phyloP scores from a whole-genome alignment of 2,888 invertebrate species.

The Acanthoscelides obtectus region DNA sequence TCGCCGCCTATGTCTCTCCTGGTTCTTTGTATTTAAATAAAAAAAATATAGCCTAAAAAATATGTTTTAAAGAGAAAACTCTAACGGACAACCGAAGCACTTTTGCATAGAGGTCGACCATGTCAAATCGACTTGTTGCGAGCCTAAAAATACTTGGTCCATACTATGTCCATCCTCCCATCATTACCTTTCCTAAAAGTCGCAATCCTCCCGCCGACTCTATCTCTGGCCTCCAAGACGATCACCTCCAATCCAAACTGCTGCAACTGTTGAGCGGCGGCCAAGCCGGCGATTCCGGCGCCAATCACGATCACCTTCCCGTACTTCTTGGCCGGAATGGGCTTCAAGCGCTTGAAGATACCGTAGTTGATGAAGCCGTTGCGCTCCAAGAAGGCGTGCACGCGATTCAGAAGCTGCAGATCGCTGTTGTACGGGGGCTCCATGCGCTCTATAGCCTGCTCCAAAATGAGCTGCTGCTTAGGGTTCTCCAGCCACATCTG shows the following conservation, averaged over 20 bases:
- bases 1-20: too few species aligned
- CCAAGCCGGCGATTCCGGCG: conserved; percentile 88
- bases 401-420: conserved; percentile 72
- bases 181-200: conserved; percentile 84
- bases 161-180: too few species aligned
- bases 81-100: too few species aligned
- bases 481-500: conserved; percentile 97
- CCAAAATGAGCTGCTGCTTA: conserved; percentile 81
- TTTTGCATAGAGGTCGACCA: too few species aligned
- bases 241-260: conserved; percentile 96
- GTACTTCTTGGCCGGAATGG: conserved; percentile 60
- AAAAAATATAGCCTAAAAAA: too few species aligned
- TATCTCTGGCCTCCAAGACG: conserved; percentile 80
- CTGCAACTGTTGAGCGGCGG: conserved; percentile 90
- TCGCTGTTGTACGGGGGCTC: conserved; percentile 93
- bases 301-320: conserved; percentile 63
- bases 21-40: too few species aligned
- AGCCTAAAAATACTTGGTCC: too few species aligned
- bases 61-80: too few species aligned
- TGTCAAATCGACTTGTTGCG: too few species aligned
- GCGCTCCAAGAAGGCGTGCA: conserved; percentile 88
- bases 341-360: conserved; percentile 82
- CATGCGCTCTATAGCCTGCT: conserved; percentile 75
- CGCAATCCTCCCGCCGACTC: conserved; percentile 95
- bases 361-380: conserved; percentile 98